phyloP scores from a whole-genome alignment of 2,888 invertebrate species.

The Drosophila infuscata region DNA sequence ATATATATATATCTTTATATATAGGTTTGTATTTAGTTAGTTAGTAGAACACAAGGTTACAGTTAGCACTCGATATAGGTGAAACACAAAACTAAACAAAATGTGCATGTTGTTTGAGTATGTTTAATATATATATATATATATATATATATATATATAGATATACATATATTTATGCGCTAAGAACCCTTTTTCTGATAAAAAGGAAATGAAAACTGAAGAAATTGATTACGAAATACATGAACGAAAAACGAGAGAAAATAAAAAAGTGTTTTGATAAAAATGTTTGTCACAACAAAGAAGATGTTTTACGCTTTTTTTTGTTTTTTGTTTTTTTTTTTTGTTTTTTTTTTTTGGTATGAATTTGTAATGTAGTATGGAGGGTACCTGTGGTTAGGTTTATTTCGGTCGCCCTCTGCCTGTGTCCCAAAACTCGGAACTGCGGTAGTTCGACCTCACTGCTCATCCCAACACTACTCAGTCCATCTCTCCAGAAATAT shows the following conservation, averaged over 20 bases:
- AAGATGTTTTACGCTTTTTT: constrained; percentile 58
- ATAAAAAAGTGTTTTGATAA: constrained; percentile 36
- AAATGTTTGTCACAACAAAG: constrained; percentile 69
- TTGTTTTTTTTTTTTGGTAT: constrained; percentile 54
- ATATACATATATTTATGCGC: constrained; percentile 56
- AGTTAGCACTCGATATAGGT: constrained; percentile 75
- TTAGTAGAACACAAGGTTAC: constrained; percentile 75
- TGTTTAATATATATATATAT: constrained; percentile 28
- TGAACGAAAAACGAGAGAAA: constrained; percentile 46
- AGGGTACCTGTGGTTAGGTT: constrained; percentile 97
- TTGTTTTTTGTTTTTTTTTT: constrained; percentile 29
- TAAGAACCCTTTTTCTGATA: constrained; percentile 47
- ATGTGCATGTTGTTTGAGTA: constrained; percentile 62
- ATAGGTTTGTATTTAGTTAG: constrained; percentile 51
- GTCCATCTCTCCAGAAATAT: constrained; percentile 97
- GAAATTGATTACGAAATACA: constrained; percentile 60
- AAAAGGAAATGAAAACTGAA: constrained; percentile 57
- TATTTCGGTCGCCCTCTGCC: constrained; percentile 97
- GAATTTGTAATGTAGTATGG: constrained; percentile 83
- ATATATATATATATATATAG: background rate
- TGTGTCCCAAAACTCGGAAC: constrained; percentile 98
- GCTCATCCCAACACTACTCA: constrained; percentile 97
- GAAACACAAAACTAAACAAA: constrained; percentile 69
- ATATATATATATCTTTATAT: constrained; percentile 12
- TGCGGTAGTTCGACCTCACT: constrained; percentile 98